phyloP scores from a whole-genome alignment of 2,797 vertebrate species.

The Squalus acanthias region DNA sequence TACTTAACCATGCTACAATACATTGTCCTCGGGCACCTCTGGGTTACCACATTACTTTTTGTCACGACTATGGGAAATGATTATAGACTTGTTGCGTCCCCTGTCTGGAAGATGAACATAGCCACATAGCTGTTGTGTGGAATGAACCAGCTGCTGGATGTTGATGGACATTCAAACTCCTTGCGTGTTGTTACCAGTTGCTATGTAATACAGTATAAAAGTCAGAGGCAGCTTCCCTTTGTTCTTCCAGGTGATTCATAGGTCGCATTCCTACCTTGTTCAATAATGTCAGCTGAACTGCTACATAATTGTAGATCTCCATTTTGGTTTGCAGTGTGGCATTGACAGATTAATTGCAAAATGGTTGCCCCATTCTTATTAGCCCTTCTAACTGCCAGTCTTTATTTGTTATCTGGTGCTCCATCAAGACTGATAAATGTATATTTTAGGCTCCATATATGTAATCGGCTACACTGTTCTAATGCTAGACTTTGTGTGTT shows the following conservation, averaged over 20 bases:
- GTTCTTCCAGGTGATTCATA: slow-evolving; percentile 6
- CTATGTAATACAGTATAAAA: not conserved
- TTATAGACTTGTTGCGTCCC: not conserved
- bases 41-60: not conserved
- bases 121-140: not conserved
- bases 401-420: not conserved
- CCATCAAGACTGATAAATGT: not conserved
- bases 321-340: not conserved
- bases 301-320: slow-evolving; percentile 14
- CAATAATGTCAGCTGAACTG: not conserved
- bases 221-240: not conserved
- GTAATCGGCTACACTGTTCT: not conserved
- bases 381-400: not conserved
- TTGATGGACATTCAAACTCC: not conserved
- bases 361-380: not conserved
- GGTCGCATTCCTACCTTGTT: not conserved
- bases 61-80: not conserved
- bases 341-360: slow-evolving; percentile 28
- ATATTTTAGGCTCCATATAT: not conserved
- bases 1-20: not conserved
- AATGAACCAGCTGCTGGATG: not conserved
- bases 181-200: not conserved
- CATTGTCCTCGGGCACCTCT: not conserved
- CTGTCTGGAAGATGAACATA: not conserved
- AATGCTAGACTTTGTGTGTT: not conserved